Evolutionary conservation across 2,888 invertebrate genomes (phyloP), one percentile per base, ranked within the genome.

Genomic region (Polymixis lichenea): DNA sequence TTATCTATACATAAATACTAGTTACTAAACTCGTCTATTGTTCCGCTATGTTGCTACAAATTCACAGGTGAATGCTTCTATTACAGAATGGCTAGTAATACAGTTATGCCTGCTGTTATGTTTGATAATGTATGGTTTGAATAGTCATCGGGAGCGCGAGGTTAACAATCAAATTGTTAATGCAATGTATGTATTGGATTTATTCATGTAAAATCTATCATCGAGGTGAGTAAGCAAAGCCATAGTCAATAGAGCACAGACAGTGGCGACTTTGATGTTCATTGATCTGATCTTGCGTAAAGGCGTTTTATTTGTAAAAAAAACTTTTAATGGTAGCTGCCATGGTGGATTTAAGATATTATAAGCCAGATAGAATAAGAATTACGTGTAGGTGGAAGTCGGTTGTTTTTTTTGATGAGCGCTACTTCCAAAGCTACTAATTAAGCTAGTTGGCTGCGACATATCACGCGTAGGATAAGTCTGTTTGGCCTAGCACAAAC

Each of bases 61-160:
- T 66, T 75, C 25, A 75, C 69, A 79, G 49, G 60, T 78, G 78
- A 73, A 32, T 53, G 67, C 46, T 2, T 74, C 53, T 68, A 15
- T n/a, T 49, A n/a, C 13, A n/a, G 55, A 6, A 32, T 62, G 17
- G 7, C 15, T 13, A 51, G 55, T 32, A 28, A 55, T 38, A 46
- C 43, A 46, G 43, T 1, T 25, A 56, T 56, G 55, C 15, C 11
- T 56, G 13, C 15, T 56, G 15, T 56, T 28, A 13, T 56, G 51
- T 17, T 43, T 19, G 2, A 15, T 43, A 43, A 62, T 43, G n/a
- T 68, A 28, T 55, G n/a, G 19, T 38, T 28, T 17, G 15, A 13
- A 25, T 28, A 25, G 7, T 68, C 43, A 67, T 60, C 72, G 15
- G 19, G 6, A 71, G 11, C 8, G 56, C 1, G 22, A 51, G 25